Evolutionary conservation across 1,140 invertebrate species (phyloP).

Genomic region (Oedothorax gibbosus): DNA sequence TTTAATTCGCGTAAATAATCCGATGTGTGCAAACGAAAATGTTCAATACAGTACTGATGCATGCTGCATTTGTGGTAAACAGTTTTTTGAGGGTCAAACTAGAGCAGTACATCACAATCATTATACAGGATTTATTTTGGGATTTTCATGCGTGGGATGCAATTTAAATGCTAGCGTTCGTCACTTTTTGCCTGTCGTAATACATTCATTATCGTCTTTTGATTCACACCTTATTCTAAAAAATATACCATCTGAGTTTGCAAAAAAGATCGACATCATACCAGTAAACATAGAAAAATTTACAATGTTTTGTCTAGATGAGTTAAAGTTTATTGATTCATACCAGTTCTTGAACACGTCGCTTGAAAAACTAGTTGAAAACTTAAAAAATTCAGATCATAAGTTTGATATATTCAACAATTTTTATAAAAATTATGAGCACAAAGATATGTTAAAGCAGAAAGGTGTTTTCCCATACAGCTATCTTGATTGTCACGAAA

Average conservation of each 20-base stretch:
- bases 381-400: constrained; percentile 2
- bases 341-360: constrained; percentile 30
- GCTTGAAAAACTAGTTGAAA: not conserved
- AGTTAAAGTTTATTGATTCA: constrained; percentile 19
- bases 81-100: not conserved
- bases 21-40: no score
- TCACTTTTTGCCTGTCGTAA: not conserved
- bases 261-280: constrained; percentile 1
- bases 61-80: constrained; percentile 3
- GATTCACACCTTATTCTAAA: constrained; percentile 7
- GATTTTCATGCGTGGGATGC: constrained; percentile 8
- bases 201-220: no score
- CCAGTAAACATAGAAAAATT: constrained; percentile 1
- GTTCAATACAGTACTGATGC: not conserved
- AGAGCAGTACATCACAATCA: constrained; percentile 14
- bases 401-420: not conserved
- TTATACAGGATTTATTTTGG: not conserved
- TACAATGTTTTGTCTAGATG: not conserved
- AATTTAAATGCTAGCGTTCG: constrained; percentile 21
- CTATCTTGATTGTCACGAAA: not conserved
- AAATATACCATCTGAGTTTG: constrained; percentile 7
- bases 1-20: no score
- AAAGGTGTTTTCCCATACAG: not conserved
- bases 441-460: not conserved
- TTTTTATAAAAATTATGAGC: not conserved